Percentiles rank a stretch among this genome's conserved stretches.
phyloP scores from a whole-genome alignment of 2,888 invertebrate species.

The Isotomurus palustris region DNA sequence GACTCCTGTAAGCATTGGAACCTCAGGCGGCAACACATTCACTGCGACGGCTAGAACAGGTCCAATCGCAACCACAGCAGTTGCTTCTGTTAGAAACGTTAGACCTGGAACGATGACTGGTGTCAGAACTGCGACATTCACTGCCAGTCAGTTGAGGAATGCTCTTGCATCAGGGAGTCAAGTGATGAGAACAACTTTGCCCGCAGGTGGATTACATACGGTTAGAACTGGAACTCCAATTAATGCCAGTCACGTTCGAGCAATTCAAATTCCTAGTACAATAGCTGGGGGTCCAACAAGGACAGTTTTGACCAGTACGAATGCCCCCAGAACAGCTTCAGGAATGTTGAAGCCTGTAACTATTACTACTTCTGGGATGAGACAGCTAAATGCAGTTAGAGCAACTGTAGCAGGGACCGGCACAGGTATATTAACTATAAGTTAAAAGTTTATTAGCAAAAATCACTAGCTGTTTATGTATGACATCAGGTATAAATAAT shows the following conservation, averaged over 20 bases:
- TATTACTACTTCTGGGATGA: slow-evolving; percentile 27
- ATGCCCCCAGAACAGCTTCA: slow-evolving; percentile 23
- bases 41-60: slow-evolving; percentile 33
- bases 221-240: slow-evolving; percentile 13
- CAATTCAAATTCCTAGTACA: slow-evolving; percentile 20
- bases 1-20: slow-evolving; percentile 5
- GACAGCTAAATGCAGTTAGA: slow-evolving; percentile 24
- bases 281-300: slow-evolving; percentile 15
- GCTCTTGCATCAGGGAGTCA: slow-evolving; percentile 26
- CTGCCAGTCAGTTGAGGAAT: slow-evolving; percentile 36
- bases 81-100: slow-evolving; percentile 18
- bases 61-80: slow-evolving; percentile 30
- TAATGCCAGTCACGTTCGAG: slow-evolving; percentile 9
- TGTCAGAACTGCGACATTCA: slow-evolving; percentile 27
- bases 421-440: slow-evolving; percentile 4
- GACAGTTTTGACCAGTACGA: slow-evolving; percentile 12
- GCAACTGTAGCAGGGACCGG: slow-evolving; percentile 15
- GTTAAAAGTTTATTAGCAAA: neutral
- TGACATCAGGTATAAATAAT: neutral
- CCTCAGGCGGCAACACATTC: slow-evolving; percentile 24
- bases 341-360: slow-evolving; percentile 33
- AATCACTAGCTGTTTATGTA: neutral
- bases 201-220: slow-evolving; percentile 16
- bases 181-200: slow-evolving; percentile 14
- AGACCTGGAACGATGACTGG: slow-evolving; percentile 16